phyloP scores from a whole-genome alignment of 2,888 invertebrate species.

The Hofmannophila pseudospretella region DNA sequence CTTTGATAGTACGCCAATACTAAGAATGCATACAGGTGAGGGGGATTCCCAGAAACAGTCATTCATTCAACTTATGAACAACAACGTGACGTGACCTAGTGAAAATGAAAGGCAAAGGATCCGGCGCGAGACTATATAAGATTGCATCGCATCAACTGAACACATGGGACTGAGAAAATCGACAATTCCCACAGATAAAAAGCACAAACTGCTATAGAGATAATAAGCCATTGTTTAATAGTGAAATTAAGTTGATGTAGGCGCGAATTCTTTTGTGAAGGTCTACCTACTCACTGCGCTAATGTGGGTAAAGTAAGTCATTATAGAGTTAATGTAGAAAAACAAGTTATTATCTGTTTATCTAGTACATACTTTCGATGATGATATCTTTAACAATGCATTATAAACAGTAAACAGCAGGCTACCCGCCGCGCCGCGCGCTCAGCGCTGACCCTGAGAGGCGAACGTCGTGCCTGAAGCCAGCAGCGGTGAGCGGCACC shows the following conservation, averaged over 20 bases:
- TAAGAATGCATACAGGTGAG: not conserved
- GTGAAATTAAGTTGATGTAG: conserved; percentile 7
- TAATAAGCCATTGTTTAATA: conserved; percentile 10
- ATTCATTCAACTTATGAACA: conserved; percentile 2
- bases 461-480: too few species aligned
- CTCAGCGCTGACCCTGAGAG: too few species aligned
- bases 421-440: too few species aligned
- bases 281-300: not conserved
- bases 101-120: conserved; percentile 4
- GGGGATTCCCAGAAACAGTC: not conserved
- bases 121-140: too few species aligned
- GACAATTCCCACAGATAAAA: conserved; percentile 6
- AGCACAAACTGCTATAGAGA: not conserved
- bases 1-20: not conserved
- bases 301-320: conserved; percentile 1
- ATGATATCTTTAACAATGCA: not conserved
- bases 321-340: not conserved
- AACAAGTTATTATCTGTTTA: not conserved
- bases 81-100: conserved; percentile 1
- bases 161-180: conserved; percentile 4
- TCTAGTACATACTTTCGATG: too few species aligned
- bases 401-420: not conserved
- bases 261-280: conserved; percentile 5
- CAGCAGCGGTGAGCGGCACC: too few species aligned
- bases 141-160: too few species aligned